Base-by-base conservation (phyloP, 2,113 vertebrate genomes). In the Ibidorhyncha struthersii region DNA sequence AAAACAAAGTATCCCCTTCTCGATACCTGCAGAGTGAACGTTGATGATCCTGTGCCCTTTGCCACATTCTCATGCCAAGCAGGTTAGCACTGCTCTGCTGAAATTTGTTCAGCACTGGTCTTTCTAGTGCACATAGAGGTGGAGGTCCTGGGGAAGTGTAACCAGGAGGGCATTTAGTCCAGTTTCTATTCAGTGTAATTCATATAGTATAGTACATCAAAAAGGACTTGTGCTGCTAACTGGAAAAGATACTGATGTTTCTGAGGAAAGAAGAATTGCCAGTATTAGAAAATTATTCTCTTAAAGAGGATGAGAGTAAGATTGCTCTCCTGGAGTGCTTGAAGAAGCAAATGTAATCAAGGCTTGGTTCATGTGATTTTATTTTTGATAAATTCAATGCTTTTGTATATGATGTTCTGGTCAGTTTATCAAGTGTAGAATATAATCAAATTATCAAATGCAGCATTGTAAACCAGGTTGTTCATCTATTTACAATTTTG, bases 21-120 rank as follows among this genome's bases (percentile, higher is more conserved):
- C 2, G 0, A 2, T 65, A 34, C 38, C 34, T 30, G 19, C n/a
- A 34, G 40, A 55, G 25, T 23, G 10, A 11, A 4, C 8, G 30
- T 19, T 84, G 43, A n/a, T 82, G 53, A 6, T 69, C 15, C 59
- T 22, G 3, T 81, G 84, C 49, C 58, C 8, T 76, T 67, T 94
- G 38, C 38, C 14, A 12, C 2, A 0, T 86, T 72, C 20, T 74
- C 52, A 84, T 49, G 21, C 67, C 4, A 3, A 53, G 81, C 1
- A 9, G 34, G 27, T 41, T 36, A 25, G 29, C 9, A 4, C 71
- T 89, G 10, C 19, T 55, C 4, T 89, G 56, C 23, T 55, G 47
- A 72, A 63, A 6, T 62, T 80, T 45, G 25, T 79, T 89, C 67
- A 47, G 20, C 9, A 0, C 34, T n/a, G 10, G 14, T 63, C 49